Evolutionary conservation across 2,113 vertebrate genomes (phyloP).

Genomic region (Noturus placidus): DNA sequence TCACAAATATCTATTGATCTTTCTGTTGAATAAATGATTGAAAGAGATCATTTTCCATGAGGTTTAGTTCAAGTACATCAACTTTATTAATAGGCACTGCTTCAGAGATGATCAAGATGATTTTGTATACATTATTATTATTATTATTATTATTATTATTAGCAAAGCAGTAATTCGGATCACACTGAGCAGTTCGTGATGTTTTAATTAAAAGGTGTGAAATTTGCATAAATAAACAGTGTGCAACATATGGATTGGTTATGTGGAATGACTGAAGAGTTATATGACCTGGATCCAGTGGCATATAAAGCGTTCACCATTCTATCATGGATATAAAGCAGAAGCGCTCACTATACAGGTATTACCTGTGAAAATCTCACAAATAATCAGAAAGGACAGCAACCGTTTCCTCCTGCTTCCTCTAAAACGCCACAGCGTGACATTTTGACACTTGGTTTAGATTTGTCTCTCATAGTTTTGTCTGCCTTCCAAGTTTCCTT

Average conservation of each 20-base stretch:
- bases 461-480: not conserved
- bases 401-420: not conserved
- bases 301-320: not conserved
- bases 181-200: not conserved
- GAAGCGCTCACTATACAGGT: not conserved
- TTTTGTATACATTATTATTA: no score
- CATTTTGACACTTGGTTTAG: conserved; percentile 7
- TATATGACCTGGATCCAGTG: not conserved
- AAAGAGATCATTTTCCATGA: no score
- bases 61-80: no score
- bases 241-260: not conserved
- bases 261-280: not conserved
- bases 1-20: no score
- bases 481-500: not conserved
- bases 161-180: not conserved
- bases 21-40: no score
- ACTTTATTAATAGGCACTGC: no score
- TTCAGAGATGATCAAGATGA: no score
- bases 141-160: no score
- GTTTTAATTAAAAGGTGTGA: not conserved
- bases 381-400: not conserved
- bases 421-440: not conserved
- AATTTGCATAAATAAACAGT: not conserved
- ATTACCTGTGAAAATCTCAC: not conserved
- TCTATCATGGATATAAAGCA: not conserved